Conservation (phyloP, 1,140 invertebrate species). For the Cheumatopsyche charites region DNA sequence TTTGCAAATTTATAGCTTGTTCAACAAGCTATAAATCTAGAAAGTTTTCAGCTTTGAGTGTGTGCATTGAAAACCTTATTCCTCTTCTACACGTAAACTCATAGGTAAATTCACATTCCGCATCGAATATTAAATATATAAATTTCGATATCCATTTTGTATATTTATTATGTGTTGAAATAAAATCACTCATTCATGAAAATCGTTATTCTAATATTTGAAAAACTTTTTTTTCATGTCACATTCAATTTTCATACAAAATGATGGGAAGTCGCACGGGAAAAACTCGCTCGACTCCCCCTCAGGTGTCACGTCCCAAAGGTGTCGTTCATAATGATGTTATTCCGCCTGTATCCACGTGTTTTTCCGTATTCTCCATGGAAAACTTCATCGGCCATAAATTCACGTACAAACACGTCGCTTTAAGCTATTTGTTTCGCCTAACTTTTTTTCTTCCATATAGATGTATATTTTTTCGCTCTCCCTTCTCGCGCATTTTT, state of each 20-base stretch:
- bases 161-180: not conserved
- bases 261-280: conserved; percentile 22
- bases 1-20: conserved; percentile 46
- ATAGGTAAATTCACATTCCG: too few relatives aligned
- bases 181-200: not conserved
- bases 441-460: conserved; percentile 19
- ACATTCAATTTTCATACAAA: conserved; percentile 45
- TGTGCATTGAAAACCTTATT: not conserved
- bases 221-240: conserved; percentile 36
- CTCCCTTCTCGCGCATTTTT: conserved; percentile 27
- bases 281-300: conserved; percentile 15
- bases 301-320: conserved; percentile 35
- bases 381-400: conserved; percentile 44
- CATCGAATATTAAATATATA: too few relatives aligned
- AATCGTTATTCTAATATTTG: conserved; percentile 9
- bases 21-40: conserved; percentile 46
- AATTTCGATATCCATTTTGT: not conserved
- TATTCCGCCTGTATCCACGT: conserved; percentile 45
- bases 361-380: conserved; percentile 35
- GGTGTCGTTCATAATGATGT: conserved; percentile 46
- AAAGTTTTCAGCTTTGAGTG: conserved; percentile 26
- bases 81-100: not conserved
- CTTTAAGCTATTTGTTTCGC: conserved; percentile 45
- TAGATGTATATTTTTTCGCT: not conserved
- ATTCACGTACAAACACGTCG: conserved; percentile 45